Conservation (phyloP, 2,888 invertebrate species). For the Macaria liturata region DNA sequence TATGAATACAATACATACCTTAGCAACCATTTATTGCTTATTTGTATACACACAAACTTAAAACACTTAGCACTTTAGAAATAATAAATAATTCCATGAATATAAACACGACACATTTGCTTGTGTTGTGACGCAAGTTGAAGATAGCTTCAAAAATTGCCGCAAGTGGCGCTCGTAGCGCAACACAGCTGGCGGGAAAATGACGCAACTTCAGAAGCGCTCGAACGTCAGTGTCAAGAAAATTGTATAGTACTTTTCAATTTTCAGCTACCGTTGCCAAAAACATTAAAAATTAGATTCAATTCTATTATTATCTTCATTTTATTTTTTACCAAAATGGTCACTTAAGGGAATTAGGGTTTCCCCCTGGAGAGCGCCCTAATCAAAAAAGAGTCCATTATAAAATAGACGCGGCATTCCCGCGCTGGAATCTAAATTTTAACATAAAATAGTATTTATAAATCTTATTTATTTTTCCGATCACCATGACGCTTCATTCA, state of each 20-base stretch:
- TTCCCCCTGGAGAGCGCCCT: too few relatives aligned
- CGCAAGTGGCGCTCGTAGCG: slow-evolving; percentile 40
- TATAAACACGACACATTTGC: slow-evolving; percentile 50
- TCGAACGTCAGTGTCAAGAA: slow-evolving; percentile 25
- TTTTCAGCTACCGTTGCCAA: background rate
- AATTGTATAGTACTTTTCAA: too few relatives aligned
- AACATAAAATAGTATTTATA: too few relatives aligned
- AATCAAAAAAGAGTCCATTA: too few relatives aligned
- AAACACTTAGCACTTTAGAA: background rate
- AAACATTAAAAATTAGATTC: background rate
- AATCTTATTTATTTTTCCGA: too few relatives aligned
- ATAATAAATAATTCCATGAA: slow-evolving; percentile 46
- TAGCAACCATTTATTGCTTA: slow-evolving; percentile 36
- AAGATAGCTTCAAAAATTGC: slow-evolving; percentile 46
- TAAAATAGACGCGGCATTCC: too few relatives aligned
- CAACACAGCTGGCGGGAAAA: slow-evolving; percentile 45
- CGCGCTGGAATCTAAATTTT: too few relatives aligned
- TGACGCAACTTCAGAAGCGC: slow-evolving; percentile 14
- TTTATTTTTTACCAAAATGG: too few relatives aligned
- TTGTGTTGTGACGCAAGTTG: slow-evolving; percentile 57
- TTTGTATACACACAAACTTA: slow-evolving; percentile 9
- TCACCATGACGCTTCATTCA: too few relatives aligned
- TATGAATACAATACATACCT: slow-evolving; percentile 56
- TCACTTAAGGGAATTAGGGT: too few relatives aligned
- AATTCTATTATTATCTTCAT: too few relatives aligned